These are phyloP conservation scores for Poeciliopsis turneri DNA, from an alignment of 2,797 vertebrate species.

Conservation along the genomic window DNA sequence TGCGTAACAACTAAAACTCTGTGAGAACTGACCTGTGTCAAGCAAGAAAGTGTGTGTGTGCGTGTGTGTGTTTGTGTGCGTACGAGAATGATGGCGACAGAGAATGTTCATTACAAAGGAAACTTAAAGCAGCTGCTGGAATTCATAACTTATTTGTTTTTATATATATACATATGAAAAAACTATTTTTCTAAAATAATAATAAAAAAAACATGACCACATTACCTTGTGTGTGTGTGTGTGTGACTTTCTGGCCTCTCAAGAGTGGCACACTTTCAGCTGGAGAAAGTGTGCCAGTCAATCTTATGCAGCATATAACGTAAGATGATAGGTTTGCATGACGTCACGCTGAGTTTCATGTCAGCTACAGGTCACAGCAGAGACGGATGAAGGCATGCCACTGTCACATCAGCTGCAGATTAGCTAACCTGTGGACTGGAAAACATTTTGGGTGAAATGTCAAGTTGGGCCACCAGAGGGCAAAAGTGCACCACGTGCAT, in stretches of 20 bases:
- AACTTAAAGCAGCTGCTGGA: conserved; percentile 68
- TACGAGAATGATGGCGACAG: conserved; percentile 19
- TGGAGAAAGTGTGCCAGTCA: conserved; percentile 14
- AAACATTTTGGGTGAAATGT: conserved; percentile 30
- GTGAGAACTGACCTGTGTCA: conserved; percentile 25
- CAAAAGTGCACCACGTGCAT: conserved; percentile 46
- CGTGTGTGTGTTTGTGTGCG: neutral
- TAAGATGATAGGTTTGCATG: conserved; percentile 1
- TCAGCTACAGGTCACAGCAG: neutral
- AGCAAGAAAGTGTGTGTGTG: neutral
- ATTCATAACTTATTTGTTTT: conserved; percentile 90
- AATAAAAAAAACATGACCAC: conserved; percentile 6
- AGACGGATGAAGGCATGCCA: neutral
- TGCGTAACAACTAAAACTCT: conserved; percentile 43
- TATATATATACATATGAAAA: conserved; percentile 81
- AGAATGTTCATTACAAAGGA: conserved; percentile 46
- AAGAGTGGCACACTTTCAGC: conserved; percentile 38
- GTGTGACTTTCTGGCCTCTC: conserved; percentile 15
- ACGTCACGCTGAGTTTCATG: conserved; percentile 14
- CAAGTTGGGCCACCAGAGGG: conserved; percentile 62
- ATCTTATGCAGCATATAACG: conserved; percentile 23
- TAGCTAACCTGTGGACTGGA: neutral
- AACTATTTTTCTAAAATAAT: conserved; percentile 91
- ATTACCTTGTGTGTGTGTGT: conserved; percentile 5
- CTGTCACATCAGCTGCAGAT: neutral